Base-by-base conservation (phyloP, 2,113 vertebrate genomes). In the Elgaria multicarinata region DNA sequence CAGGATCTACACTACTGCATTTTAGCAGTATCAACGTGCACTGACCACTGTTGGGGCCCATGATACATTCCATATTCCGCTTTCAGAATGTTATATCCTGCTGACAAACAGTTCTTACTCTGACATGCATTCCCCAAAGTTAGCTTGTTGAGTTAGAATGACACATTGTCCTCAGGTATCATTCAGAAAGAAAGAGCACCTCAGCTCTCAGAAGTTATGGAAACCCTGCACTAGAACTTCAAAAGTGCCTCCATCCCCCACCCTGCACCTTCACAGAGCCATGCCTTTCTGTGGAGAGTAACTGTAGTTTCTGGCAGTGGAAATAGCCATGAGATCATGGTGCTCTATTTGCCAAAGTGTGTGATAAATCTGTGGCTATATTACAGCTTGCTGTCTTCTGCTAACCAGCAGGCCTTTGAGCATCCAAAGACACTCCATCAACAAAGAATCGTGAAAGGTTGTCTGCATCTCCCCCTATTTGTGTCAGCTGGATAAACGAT, bases 251-350 rank as follows among this genome's bases (percentile, higher is more conserved):
- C 55, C 55, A 58, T n/a, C 62, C 18, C 39, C 13, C 1, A 4
- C 81, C 26, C 24, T 42, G 14, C 67, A 44, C 18, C 55, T 55
- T 64, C n/a, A 79, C 44, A 79, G 6, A 67, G 6, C 5, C 7
- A 9, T 74, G 31, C 26, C 13, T 83, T 76, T 89, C 42, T 28
- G 8, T 31, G 31, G 31, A 50, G 44, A 74, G 42, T n/a, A 62
- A 36, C 55, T 83, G 75, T 66, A 42, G 28, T 78, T 67, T 66
- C n/a, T 44, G 24, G 55, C 58, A 67, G 36, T 62, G 39, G 42
- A 72, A 77, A 75, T 26, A 33, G 42, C 46, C 64, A 24, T 67
- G 87, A 89, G 55, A 83, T 89, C 71, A 89, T 28, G n/a, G 33
- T 33, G 20, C 33, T 64, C 31, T 81, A n/a, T 71, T 71, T 86